Conservation (phyloP, 2,797 vertebrate species). For the Pantherophis alleghaniensis region DNA sequence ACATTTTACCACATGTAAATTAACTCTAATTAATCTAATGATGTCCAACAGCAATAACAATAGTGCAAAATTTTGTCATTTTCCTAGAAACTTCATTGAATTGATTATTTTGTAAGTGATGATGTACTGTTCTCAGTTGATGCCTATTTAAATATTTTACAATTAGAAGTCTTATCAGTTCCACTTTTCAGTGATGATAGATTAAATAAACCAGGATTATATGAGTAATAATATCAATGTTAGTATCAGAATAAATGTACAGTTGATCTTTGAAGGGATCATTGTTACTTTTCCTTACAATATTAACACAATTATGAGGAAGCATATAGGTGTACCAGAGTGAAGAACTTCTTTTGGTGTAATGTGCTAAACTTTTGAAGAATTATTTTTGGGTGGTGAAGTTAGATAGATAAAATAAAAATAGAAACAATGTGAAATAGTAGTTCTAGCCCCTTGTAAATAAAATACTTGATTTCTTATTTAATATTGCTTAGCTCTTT, state of each 20-base stretch:
- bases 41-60: not conserved
- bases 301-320: not conserved
- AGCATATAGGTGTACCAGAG: not conserved
- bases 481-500: not conserved
- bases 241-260: not conserved
- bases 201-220: not conserved
- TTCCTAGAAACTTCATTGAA: not conserved
- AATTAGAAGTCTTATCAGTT: not conserved
- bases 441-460: not conserved
- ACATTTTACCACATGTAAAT: not conserved
- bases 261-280: not conserved
- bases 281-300: not conserved
- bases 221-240: not conserved
- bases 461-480: not conserved
- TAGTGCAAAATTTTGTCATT: not conserved
- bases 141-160: not conserved
- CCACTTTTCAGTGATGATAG: not conserved
- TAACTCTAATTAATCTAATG: not conserved
- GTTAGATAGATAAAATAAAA: not conserved
- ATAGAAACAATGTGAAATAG: not conserved
- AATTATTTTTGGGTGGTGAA: not conserved
- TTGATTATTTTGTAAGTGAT: not conserved
- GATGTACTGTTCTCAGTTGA: not conserved
- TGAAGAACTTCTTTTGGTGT: not conserved
- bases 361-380: not conserved